Percentiles rank a stretch among this genome's conserved stretches.
Evolutionary conservation across 2,888 invertebrate genomes (phyloP).

Genomic region (Unio pictorum): DNA sequence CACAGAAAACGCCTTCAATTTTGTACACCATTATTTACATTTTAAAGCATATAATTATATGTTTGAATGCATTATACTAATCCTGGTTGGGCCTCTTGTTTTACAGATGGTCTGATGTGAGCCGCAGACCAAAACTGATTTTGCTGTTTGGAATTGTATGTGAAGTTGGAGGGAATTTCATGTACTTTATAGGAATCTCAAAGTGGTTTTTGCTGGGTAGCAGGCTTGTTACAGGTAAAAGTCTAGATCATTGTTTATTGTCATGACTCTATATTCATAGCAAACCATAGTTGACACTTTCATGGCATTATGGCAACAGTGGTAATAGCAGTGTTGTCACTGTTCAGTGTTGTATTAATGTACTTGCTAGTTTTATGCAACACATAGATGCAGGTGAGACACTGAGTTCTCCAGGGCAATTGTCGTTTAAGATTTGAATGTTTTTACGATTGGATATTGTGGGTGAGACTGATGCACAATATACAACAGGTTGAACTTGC

Average conservation of each 20-base stretch:
- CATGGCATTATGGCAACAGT: too few species aligned
- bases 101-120: constrained; percentile 68
- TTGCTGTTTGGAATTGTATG: constrained; percentile 66
- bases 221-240: constrained; percentile 70
- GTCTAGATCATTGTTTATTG: background rate
- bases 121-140: constrained; percentile 65
- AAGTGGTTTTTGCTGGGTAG: constrained; percentile 70
- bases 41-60: too few species aligned
- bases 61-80: too few species aligned
- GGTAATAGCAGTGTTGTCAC: background rate
- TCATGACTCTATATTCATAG: constrained; percentile 4
- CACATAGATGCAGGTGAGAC: too few species aligned
- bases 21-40: too few species aligned
- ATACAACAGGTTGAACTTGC: too few species aligned
- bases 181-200: constrained; percentile 72
- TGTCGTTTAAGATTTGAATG: too few species aligned
- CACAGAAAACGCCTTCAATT: too few species aligned
- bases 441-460: too few species aligned
- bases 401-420: too few species aligned
- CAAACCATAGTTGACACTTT: background rate
- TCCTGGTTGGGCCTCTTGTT: background rate
- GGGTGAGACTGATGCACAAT: too few species aligned
- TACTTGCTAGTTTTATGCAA: too few species aligned
- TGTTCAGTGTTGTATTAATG: background rate
- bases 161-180: constrained; percentile 69